phyloP scores from a whole-genome alignment of 2,888 invertebrate species.

The Biston betularia region DNA sequence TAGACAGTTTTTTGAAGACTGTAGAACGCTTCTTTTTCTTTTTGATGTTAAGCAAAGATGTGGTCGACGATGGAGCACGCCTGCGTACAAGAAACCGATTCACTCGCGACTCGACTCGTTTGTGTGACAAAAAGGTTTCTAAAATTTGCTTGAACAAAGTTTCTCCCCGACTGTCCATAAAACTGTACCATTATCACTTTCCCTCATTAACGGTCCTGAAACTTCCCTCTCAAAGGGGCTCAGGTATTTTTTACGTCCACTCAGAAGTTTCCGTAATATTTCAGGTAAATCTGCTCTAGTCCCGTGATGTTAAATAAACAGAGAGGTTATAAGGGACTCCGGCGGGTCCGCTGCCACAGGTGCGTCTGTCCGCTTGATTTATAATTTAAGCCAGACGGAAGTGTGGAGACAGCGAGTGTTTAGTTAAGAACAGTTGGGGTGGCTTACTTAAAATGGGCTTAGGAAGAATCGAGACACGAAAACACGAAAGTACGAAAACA shows the following conservation, averaged over 20 bases:
- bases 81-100: no score
- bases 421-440: neutral
- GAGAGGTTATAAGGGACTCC: slow-evolving; percentile 50
- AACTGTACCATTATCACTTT: slow-evolving; percentile 18
- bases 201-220: slow-evolving; percentile 18
- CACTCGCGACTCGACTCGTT: no score
- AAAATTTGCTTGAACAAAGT: neutral
- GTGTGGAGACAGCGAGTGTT: slow-evolving; percentile 36
- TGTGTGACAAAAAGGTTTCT: no score
- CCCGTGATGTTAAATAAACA: slow-evolving; percentile 59
- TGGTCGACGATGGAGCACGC: no score
- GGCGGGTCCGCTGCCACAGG: slow-evolving; percentile 65
- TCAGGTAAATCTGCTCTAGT: slow-evolving; percentile 34
- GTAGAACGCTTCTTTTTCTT: no score
- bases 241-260: slow-evolving; percentile 27
- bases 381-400: slow-evolving; percentile 68
- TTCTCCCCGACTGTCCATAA: slow-evolving; percentile 6
- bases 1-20: no score
- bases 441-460: neutral
- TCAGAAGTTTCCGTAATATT: slow-evolving; percentile 34
- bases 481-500: no score
- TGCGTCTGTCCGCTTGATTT: slow-evolving; percentile 69
- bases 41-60: no score
- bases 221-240: slow-evolving; percentile 20
- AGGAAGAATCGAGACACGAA: neutral